Base-by-base conservation (phyloP, 2,797 vertebrate genomes). In the Hydrolagus colliei region DNA sequence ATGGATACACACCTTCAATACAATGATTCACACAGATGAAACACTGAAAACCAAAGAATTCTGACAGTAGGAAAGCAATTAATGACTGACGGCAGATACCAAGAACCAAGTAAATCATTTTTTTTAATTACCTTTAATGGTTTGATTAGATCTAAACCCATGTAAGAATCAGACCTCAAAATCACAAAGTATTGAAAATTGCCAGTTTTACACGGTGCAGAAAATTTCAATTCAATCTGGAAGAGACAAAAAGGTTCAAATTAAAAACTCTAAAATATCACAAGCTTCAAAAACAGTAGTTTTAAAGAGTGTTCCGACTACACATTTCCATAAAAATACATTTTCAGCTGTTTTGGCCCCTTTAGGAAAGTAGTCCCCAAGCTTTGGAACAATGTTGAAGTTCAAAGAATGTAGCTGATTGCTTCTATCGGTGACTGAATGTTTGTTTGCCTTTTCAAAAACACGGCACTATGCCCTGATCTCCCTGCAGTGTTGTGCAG, bases 141-240 rank as follows among this genome's bases (percentile, higher is more conserved):
- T 93, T 97, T 98, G 89, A 97, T 95, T 94, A 97, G 96, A 93
- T 99, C 98, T 93, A 99, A 94, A 88, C 97, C 97, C 94, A 99
- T 93, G 88, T 94, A 98, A 5, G 98, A 99, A 91, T 99, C 98
- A 0, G 97, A 99, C 87, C 96, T 96, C 88, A 99, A 94, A 92
- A 98, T 97, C 89, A 99, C 95, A 2, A 96, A 97, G 91, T 98
- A 99, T 90, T 98, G 98, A 91, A 98, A 99, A 93, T 99, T 99
- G 87, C 98, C 97, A 9, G 96, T 97, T 92, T 98, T 99, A 87
- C 96, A 97, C 65, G 98, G 98, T 86, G 98, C 98, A 86, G 98
- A 97, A 92, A 99, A 99, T 92, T 99, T 99, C 89, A 99, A 92
- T 91, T 99, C 98, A 91, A 99, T 97, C 98, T 99, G 87, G 72